phyloP scores from a whole-genome alignment of 1,140 invertebrate genomes.

The Prorops nasuta region DNA sequence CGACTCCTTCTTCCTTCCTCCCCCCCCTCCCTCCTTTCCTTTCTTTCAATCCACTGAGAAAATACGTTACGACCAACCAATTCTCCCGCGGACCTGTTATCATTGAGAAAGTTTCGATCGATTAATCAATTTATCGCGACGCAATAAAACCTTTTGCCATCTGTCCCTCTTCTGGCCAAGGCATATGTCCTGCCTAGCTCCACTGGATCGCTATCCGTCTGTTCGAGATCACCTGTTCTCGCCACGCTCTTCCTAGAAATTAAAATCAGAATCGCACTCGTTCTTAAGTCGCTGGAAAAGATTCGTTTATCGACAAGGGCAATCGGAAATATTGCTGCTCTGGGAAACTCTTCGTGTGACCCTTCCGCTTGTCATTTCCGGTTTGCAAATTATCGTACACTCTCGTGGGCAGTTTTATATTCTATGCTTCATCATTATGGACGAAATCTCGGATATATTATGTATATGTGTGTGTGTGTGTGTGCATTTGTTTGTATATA shows the following conservation, averaged over 20 bases:
- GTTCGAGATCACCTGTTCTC: slow-evolving; percentile 46
- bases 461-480: no score
- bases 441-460: slow-evolving; percentile 45
- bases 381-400: slow-evolving; percentile 2
- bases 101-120: no score
- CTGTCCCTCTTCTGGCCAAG: slow-evolving; percentile 32
- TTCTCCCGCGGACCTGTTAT: no score
- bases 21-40: slow-evolving; percentile 7
- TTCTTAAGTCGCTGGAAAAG: background rate
- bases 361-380: slow-evolving; percentile 26
- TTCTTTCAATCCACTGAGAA: slow-evolving; percentile 53
- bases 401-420: background rate
- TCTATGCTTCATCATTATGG: no score
- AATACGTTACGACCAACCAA: background rate
- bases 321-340: slow-evolving; percentile 5
- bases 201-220: slow-evolving; percentile 41
- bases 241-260: slow-evolving; percentile 41
- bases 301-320: background rate
- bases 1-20: background rate
- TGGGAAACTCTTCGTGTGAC: background rate
- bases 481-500: no score
- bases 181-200: slow-evolving; percentile 15
- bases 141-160: slow-evolving; percentile 36
- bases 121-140: no score
- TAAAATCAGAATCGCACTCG: slow-evolving; percentile 40